phyloP scores from a whole-genome alignment of 2,888 invertebrate species.

The Alviniconcha strummeri region DNA sequence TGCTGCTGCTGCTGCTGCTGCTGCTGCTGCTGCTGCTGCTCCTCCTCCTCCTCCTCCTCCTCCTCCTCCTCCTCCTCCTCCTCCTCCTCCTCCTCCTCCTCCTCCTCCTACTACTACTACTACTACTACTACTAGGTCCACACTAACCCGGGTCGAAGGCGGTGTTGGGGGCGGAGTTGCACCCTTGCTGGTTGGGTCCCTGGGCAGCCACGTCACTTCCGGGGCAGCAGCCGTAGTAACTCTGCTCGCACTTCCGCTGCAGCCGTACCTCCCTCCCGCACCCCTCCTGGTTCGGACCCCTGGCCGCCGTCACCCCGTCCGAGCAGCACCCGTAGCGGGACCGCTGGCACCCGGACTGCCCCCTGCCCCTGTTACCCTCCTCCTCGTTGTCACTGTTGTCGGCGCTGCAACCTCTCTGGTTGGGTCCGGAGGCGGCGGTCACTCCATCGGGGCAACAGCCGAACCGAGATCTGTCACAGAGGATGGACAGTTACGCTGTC shows the following conservation, averaged over 20 bases:
- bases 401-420: conserved; percentile 35
- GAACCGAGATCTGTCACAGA: conserved; percentile 70
- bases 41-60: not conserved
- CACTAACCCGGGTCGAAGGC: conserved; percentile 24
- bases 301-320: conserved; percentile 71
- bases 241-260: conserved; percentile 30
- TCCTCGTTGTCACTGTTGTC: not conserved
- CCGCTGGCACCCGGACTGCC: conserved; percentile 10
- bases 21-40: conserved; percentile 14
- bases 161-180: conserved; percentile 28
- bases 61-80: conserved; percentile 15
- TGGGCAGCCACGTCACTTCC: conserved; percentile 90
- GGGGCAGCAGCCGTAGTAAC: conserved; percentile 86
- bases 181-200: conserved; percentile 84
- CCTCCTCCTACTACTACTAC: conserved; percentile 26
- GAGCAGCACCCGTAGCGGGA: conserved; percentile 76
- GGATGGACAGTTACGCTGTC: too few relatives aligned
- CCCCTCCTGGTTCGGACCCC: conserved; percentile 82
- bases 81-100: not conserved
- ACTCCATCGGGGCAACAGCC: conserved; percentile 91
- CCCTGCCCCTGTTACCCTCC: not conserved
- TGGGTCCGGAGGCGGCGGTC: conserved; percentile 68
- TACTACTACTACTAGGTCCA: conserved; percentile 3
- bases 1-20: conserved; percentile 14
- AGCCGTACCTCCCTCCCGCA: conserved; percentile 78